Evolutionary conservation across 2,888 invertebrate species (phyloP).

Genomic region (Seladonia tumulorum): DNA sequence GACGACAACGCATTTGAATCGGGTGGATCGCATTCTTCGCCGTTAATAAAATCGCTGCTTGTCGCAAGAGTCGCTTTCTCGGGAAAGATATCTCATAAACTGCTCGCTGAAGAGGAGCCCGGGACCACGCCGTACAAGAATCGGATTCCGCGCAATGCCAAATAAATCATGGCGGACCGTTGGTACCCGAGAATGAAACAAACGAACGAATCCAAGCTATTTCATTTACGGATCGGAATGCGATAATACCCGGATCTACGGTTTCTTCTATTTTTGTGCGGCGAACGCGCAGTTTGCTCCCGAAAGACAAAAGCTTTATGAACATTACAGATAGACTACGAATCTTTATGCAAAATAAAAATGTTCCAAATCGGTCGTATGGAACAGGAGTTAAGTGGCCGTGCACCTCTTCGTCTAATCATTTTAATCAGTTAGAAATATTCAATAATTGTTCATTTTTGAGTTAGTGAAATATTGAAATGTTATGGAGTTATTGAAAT

Average conservation of each 20-base stretch:
- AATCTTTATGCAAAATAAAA: not conserved
- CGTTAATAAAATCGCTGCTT: constrained; percentile 38
- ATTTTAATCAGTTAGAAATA: not conserved
- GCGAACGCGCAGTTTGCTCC: not conserved
- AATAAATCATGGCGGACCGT: constrained; percentile 23
- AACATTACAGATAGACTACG: not conserved
- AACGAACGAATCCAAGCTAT: constrained; percentile 24
- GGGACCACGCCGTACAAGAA: not conserved
- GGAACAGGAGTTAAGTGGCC: not conserved
- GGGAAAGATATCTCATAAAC: constrained; percentile 15
- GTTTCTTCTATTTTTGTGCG: not conserved
- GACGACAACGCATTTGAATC: constrained; percentile 2
- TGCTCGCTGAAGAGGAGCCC: not conserved
- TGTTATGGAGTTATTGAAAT: too few species aligned
- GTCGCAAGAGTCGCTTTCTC: not conserved
- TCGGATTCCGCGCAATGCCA: constrained; percentile 10
- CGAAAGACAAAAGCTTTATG: not conserved
- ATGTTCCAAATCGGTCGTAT: not conserved
- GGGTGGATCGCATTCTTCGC: constrained; percentile 5
- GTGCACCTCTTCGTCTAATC: not conserved
- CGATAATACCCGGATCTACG: not conserved
- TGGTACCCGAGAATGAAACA: constrained; percentile 22
- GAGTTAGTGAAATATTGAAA: not conserved
- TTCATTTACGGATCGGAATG: constrained; percentile 10
- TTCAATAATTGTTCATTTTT: not conserved